Conservation (phyloP, 2,888 invertebrate genomes). For the Ennomos erosarius region DNA sequence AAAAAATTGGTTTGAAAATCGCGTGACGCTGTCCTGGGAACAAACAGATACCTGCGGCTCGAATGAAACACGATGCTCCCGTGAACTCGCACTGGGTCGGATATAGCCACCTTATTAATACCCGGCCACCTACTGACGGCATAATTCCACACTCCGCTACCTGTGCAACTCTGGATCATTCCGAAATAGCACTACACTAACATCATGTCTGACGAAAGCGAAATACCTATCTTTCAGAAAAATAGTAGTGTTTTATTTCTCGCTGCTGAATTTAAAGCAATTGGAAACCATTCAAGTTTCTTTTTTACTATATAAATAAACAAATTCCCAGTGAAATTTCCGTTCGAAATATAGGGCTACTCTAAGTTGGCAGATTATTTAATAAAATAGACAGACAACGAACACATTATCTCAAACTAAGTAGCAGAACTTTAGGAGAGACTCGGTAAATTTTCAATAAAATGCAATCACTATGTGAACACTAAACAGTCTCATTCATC, state of each 20-base stretch:
- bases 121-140: conserved; percentile 59
- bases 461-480: too few relatives aligned
- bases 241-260: conserved; percentile 18
- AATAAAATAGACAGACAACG: too few relatives aligned
- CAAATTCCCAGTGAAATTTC: too few relatives aligned
- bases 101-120: conserved; percentile 73
- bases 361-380: too few relatives aligned
- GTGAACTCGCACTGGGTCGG: conserved; percentile 60
- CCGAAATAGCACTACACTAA: conserved; percentile 63
- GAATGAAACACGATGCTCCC: conserved; percentile 66
- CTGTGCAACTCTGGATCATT: conserved; percentile 54
- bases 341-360: too few relatives aligned
- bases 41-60: conserved; percentile 14
- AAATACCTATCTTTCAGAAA: conserved; percentile 48
- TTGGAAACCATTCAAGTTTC: neutral
- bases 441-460: too few relatives aligned
- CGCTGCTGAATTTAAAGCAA: neutral
- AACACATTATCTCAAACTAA: too few relatives aligned
- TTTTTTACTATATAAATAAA: too few relatives aligned
- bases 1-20: too few relatives aligned
- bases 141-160: conserved; percentile 55
- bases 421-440: too few relatives aligned
- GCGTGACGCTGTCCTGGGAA: too few relatives aligned
- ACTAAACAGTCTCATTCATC: too few relatives aligned
- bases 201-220: conserved; percentile 35